Base-by-base conservation (phyloP, 2,113 vertebrate species). In the Myiopsitta monachus region DNA sequence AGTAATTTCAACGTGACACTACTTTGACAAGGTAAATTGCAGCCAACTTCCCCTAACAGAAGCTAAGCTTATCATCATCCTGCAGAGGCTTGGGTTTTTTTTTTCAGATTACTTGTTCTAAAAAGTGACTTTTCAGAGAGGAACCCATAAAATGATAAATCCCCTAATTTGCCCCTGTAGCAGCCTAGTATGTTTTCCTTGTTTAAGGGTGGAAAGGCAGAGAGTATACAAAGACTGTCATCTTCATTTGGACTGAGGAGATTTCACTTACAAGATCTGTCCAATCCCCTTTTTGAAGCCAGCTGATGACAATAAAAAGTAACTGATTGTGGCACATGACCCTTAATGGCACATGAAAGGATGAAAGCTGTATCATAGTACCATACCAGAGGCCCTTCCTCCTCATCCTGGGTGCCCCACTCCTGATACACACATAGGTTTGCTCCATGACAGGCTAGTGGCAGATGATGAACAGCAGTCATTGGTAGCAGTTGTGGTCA, bases 351-450 rank as follows among this genome's bases (percentile, higher is more conserved):
- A 64, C 4, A 18, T 10, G 11, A 49, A 49, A 49, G 36, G 39
- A 49, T 64, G 63, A 30, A 72, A 47, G 39, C 3, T 38, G 16
- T 33, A 18, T 49, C 1, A 1, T 9, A 39, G 24, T 28, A 49
- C 16, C 28, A 19, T 18, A 54, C 51, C 62, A 84, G 62, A 59
- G 18, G 3, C 36, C 17, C 47, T 88, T 49, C 17, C n/a, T 64
- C 54, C 49, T 92, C 61, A 36, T 22, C 7, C 57, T 18, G 6
- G 6, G 18, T 90, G 31, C 11, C 27, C 36, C 18, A 10, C 22
- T 81, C 43, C 41, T 52, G 33, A 52, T 17, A 27, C 1, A 47
- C 0, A 0, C 0, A 0, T 44, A n/a, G 13, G 43, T 73, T 23
- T 3, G 3, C n/a, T 7, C 23, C 1, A 2, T 51, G n/a, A 64